Base-by-base conservation (phyloP, 1,140 invertebrate species). In the Drosophila hydei region DNA sequence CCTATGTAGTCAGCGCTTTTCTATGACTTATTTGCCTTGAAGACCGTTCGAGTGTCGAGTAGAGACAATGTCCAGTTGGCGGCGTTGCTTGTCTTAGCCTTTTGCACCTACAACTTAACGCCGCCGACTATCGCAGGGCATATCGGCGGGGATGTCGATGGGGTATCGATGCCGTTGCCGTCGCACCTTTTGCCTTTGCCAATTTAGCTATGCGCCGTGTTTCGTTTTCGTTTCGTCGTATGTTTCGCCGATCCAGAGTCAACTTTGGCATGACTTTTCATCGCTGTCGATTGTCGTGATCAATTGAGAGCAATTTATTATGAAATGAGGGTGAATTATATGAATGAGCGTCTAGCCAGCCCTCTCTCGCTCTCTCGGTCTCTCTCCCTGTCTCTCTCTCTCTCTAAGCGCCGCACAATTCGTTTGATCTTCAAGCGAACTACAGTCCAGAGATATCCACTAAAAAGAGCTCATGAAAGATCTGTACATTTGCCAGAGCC, bases 271-370 rank as follows among this genome's bases (percentile, higher is more conserved):
- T 89, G 85, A 89, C 85, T 89, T 89, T 89, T 89, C 88, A 88
- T 90, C 81, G 80, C 81, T 89, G 85, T 89, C 89, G 89, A 89
- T 91, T 91, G 90, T 91, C 90, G 90, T 91, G 90, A 91, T 91
- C 90, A 91, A 91, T 91, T 91, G 90, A 91, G 90, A 91, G 90
- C 90, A 91, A 91, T 91, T 91, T 91, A 91, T 91, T 91, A 91
- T 85, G 90, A 91, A 91, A 91, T 91, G 90, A 91, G 90, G 89
- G 89, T 91, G 90, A 91, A 91, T 91, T 91, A 91, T 91, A 91
- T 89, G 80, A 85, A 90, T 90, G 85, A 88, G 83, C 80, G 72
- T 81, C 79, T 62, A 65, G 52, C 11, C 23, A 50, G 8, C 18
- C 9, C 54, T 55, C 33, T 21, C 61, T 16, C 63, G 12, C 63